phyloP scores from a whole-genome alignment of 2,888 invertebrate genomes.

The Aphodius granarius region DNA sequence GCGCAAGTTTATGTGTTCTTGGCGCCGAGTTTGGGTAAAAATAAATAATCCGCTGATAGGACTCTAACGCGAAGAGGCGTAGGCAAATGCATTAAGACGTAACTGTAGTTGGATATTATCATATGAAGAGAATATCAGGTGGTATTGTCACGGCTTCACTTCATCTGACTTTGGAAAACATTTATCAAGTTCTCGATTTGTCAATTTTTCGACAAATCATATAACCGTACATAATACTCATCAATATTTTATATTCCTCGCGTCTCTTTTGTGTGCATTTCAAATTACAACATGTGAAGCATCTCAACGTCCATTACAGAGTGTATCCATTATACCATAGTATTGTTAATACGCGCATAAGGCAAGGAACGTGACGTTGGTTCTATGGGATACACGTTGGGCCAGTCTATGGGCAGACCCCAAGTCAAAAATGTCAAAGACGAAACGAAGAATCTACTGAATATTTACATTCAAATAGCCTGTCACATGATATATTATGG shows the following conservation, averaged over 20 bases:
- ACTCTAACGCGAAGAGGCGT: not conserved
- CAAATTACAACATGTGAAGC: not conserved
- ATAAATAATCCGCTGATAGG: constrained; percentile 1
- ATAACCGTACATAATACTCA: too few relatives aligned
- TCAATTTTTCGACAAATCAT: too few relatives aligned
- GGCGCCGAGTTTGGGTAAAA: not conserved
- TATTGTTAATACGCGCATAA: not conserved
- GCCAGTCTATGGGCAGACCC: not conserved
- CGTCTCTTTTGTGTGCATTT: not conserved
- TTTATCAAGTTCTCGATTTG: too few relatives aligned
- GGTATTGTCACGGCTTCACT: too few relatives aligned
- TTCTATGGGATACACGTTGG: not conserved
- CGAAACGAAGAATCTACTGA: not conserved
- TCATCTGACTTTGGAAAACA: too few relatives aligned
- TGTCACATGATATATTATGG: not conserved
- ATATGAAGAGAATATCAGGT: too few relatives aligned
- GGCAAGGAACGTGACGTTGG: not conserved
- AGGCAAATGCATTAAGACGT: not conserved
- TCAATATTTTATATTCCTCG: not conserved
- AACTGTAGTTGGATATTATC: not conserved
- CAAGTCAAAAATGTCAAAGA: not conserved
- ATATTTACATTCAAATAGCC: not conserved
- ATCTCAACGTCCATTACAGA: not conserved
- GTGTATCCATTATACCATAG: not conserved
- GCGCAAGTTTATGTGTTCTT: constrained; percentile 10